Evolutionary conservation across 1,140 invertebrate genomes (phyloP), one percentile per base, ranked within the genome.

Genomic region (Aphelenchoides besseyi): DNA sequence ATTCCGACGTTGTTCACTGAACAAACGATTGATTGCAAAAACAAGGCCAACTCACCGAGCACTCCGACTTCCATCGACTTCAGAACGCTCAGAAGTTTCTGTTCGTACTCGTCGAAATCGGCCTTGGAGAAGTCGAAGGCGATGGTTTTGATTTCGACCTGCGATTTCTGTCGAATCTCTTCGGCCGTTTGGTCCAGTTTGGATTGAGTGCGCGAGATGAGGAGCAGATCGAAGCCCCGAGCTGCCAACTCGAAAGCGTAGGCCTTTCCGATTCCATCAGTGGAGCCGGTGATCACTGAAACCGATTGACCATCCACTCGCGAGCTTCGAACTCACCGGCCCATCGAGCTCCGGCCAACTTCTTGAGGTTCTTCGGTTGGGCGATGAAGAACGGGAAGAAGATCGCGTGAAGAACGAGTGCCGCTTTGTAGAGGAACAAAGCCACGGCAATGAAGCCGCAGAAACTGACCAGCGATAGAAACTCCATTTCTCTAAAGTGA

Each of bases 261-360:
- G 16, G 67, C 71, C 29, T 59, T 70, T 23, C 71, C 71, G 53
- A 72, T 72, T 2, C 71, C 71, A 63, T 72, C 71, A 48, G 69
- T 72, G 23, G 69, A 29, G 2, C 71, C 71, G 1, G 71, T 72
- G 0, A 82, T 72, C 16, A 84, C 79, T 81, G 52, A 74, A 81
- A 72, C 5, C 16, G 16, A 8, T 18, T 63, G 41, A 12, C 35
- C 12, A 16, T 32, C 41, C 3, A 9, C 12, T 26, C 35, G 30
- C 23, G 23, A 41, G 33, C 35, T 41, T 57, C 54, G 33, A 66
- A 76, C 68, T 0, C 3, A 80, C 79, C 80, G 30, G 81, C 81
- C 81, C 82, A 84, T 54, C 73, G 69, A 5, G 73, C 82, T 23
- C 82, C 82, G 2, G 82, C 80, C 35, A 80, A 69, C 12, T 68